Conservation (phyloP, 2,888 invertebrate genomes). For the Rhorus exstirpatorius region DNA sequence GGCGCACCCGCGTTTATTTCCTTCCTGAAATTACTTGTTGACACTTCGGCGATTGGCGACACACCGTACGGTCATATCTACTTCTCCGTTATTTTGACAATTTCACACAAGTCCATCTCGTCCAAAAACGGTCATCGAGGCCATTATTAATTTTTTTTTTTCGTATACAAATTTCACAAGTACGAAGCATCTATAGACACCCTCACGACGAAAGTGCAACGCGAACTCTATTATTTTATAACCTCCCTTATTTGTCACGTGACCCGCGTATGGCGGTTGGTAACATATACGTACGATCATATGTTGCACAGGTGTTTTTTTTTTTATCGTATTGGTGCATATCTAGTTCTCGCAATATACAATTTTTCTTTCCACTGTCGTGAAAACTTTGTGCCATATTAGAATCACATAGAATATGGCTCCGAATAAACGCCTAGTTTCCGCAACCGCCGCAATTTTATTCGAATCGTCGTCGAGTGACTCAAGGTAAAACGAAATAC, state of each 20-base stretch:
- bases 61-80: not conserved
- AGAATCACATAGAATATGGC: constrained; percentile 30
- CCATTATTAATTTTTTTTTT: too few relatives aligned
- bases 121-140: too few relatives aligned
- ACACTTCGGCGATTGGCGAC: constrained; percentile 14
- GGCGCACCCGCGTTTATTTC: constrained; percentile 1
- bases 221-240: too few relatives aligned
- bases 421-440: constrained; percentile 50
- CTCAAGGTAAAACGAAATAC: constrained; percentile 58
- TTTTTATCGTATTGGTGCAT: too few relatives aligned
- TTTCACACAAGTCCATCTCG: not conserved
- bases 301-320: too few relatives aligned
- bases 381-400: not conserved
- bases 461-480: constrained; percentile 45
- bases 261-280: too few relatives aligned
- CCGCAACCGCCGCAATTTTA: constrained; percentile 47
- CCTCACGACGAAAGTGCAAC: too few relatives aligned
- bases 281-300: too few relatives aligned
- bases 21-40: constrained; percentile 34
- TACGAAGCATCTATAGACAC: too few relatives aligned
- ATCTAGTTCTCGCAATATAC: too few relatives aligned
- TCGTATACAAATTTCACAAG: too few relatives aligned
- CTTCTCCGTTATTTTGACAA: constrained; percentile 7
- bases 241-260: too few relatives aligned
- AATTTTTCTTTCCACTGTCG: not conserved